A percentile compares a stretch with the other conserved stretches of the same genome.
These are phyloP conservation scores for Otis tarda DNA, from an alignment of 2,113 vertebrate species.

Conservation along the genomic window DNA sequence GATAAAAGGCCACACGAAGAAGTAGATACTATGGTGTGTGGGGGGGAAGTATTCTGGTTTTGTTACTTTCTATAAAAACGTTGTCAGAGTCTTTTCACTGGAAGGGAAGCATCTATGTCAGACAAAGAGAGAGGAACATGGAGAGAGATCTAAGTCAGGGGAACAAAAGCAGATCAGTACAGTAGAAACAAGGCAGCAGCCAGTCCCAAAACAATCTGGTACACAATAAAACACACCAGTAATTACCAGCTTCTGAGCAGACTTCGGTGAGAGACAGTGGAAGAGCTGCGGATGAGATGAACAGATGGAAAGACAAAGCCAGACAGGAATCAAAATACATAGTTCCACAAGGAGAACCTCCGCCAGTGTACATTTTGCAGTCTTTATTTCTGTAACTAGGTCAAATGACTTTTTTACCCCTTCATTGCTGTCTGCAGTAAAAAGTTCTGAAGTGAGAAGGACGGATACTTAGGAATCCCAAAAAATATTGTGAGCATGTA, in stretches of 20 bases:
- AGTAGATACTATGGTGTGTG: not conserved
- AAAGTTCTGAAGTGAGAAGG: not conserved
- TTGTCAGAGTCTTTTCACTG: not conserved
- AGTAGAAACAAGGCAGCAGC: slow-evolving; percentile 15
- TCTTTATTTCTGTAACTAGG: not conserved
- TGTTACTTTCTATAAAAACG: not conserved
- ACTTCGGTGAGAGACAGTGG: not conserved
- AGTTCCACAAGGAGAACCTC: not conserved
- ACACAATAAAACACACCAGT: not conserved
- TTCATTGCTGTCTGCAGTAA: not conserved
- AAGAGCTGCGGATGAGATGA: slow-evolving; percentile 23
- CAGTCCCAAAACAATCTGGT: slow-evolving; percentile 5
- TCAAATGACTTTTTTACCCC: not conserved
- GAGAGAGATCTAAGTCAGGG: not conserved
- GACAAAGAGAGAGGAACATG: not conserved
- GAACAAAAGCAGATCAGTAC: slow-evolving; percentile 16
- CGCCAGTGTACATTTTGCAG: not conserved
- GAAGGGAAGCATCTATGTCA: not conserved
- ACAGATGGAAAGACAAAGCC: slow-evolving; percentile 54
- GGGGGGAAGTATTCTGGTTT: not conserved
- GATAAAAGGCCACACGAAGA: not conserved
- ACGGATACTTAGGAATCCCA: not conserved
- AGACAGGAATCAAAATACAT: slow-evolving; percentile 17
- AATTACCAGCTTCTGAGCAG: slow-evolving; percentile 3
- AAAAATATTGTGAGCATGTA: not conserved